phyloP scores from a whole-genome alignment of 2,888 invertebrate species.

The Drosophila seclusa region DNA sequence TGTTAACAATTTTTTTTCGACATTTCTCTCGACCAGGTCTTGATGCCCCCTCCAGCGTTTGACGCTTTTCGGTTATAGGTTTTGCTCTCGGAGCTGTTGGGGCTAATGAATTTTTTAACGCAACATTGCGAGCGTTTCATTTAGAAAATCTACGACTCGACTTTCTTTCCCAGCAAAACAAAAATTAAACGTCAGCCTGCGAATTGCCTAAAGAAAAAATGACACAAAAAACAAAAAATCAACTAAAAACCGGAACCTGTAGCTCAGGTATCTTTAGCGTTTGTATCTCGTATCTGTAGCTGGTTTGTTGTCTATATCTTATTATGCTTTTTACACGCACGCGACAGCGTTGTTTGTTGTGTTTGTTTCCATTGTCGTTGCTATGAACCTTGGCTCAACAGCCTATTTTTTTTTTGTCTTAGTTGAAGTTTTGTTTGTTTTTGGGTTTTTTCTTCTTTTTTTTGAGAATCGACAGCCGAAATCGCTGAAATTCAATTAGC shows the following conservation, averaged over 20 bases:
- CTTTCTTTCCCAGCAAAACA: constrained; percentile 54
- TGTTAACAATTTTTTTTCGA: constrained; percentile 54
- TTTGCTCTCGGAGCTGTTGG: constrained; percentile 18
- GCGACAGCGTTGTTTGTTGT: constrained; percentile 41
- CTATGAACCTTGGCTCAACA: constrained; percentile 42
- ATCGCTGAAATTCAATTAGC: constrained; percentile 64
- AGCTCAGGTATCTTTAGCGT: constrained; percentile 13
- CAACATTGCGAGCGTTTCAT: constrained; percentile 69
- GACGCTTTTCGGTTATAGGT: constrained; percentile 11
- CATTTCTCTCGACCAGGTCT: constrained; percentile 42
- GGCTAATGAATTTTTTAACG: constrained; percentile 64
- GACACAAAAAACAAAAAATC: neutral
- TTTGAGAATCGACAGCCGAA: constrained; percentile 38
- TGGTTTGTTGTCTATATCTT: constrained; percentile 43
- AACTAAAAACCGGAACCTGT: constrained; percentile 48
- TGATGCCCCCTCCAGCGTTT: constrained; percentile 39
- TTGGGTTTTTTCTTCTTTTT: neutral
- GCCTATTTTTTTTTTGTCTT: constrained; percentile 26
- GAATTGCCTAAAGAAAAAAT: constrained; percentile 14
- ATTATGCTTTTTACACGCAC: constrained; percentile 62
- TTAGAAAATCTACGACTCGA: constrained; percentile 51
- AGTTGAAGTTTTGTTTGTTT: constrained; percentile 42
- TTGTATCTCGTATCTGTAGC: constrained; percentile 29
- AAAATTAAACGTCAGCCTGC: constrained; percentile 12
- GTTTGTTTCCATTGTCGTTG: constrained; percentile 30